phyloP scores from a whole-genome alignment of 1,140 invertebrate genomes.

The Bathynomus jamesi region DNA sequence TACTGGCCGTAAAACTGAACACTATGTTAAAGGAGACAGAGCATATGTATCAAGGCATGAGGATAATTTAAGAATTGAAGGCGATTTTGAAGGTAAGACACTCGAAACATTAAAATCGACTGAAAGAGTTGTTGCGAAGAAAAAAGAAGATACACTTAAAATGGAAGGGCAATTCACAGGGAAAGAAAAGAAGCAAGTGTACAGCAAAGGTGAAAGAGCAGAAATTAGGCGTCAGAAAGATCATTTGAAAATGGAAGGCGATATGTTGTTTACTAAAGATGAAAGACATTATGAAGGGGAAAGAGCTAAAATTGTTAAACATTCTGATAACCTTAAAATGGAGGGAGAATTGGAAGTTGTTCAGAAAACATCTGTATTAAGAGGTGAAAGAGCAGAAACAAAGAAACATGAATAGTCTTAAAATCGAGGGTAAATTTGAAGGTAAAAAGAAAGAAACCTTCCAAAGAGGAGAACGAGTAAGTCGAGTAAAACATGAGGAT shows the following conservation, averaged over 20 bases:
- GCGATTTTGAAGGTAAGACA: constrained; percentile 47
- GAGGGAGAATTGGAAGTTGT: constrained; percentile 11
- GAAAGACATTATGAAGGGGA: constrained; percentile 41
- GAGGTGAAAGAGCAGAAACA: constrained; percentile 40
- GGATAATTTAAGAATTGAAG: constrained; percentile 50
- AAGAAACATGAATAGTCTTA: constrained; percentile 48
- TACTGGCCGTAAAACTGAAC: constrained; percentile 17
- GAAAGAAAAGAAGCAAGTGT: constrained; percentile 15
- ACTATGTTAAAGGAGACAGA: constrained; percentile 33
- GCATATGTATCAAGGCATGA: constrained; percentile 20
- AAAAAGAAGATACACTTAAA: constrained; percentile 49
- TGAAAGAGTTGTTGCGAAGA: constrained; percentile 45
- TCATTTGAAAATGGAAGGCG: constrained; percentile 47
- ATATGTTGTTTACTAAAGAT: constrained; percentile 43
- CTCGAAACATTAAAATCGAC: constrained; percentile 38
- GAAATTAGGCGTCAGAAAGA: constrained; percentile 47
- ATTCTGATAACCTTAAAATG: constrained; percentile 35
- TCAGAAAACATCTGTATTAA: not conserved
- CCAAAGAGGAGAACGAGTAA: constrained; percentile 42
- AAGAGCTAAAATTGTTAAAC: constrained; percentile 27
- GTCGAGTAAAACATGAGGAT: constrained; percentile 37
- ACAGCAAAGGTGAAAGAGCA: constrained; percentile 42
- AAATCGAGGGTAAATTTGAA: constrained; percentile 45
- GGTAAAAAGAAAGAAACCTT: not conserved
- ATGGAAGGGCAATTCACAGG: constrained; percentile 55